These are phyloP conservation scores for Peribatodes rhomboidaria DNA, from an alignment of 2,888 invertebrate species.

Conservation along the genomic window DNA sequence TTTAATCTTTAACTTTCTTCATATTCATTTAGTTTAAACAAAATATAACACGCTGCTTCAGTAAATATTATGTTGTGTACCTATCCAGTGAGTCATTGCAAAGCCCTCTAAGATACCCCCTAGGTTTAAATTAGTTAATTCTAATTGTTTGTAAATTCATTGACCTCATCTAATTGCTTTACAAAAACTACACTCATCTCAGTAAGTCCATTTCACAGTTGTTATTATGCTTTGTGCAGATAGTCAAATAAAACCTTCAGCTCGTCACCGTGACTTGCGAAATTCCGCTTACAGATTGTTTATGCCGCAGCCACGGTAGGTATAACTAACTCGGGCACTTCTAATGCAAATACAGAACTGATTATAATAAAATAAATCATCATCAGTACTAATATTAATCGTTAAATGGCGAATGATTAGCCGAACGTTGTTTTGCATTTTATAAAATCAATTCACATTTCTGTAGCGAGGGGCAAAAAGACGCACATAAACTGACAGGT, in stretches of 20 bases:
- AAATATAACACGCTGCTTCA: neutral
- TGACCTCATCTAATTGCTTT: constrained; percentile 2
- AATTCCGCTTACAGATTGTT: constrained; percentile 8
- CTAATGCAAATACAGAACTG: neutral
- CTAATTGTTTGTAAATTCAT: constrained; percentile 3
- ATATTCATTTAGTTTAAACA: neutral
- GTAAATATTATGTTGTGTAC: neutral
- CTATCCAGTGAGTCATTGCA: constrained; percentile 1
- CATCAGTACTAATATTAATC: neutral
- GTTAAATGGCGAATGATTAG: neutral
- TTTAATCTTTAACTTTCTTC: no score
- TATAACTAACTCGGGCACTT: constrained; percentile 3
- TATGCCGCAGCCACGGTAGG: neutral
- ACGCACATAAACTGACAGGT: no score
- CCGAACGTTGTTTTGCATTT: neutral
- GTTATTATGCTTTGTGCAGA: neutral
- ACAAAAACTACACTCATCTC: neutral
- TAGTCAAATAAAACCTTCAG: constrained; percentile 10
- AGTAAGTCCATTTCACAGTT: neutral
- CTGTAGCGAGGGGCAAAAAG: no score
- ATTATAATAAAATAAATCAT: constrained; percentile 7
- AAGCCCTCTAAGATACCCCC: neutral
- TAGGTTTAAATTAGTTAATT: neutral
- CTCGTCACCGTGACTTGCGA: constrained; percentile 28
- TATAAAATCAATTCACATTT: neutral